Base-by-base conservation (phyloP, 2,797 vertebrate genomes). In the Pachyuromys duprasi region DNA sequence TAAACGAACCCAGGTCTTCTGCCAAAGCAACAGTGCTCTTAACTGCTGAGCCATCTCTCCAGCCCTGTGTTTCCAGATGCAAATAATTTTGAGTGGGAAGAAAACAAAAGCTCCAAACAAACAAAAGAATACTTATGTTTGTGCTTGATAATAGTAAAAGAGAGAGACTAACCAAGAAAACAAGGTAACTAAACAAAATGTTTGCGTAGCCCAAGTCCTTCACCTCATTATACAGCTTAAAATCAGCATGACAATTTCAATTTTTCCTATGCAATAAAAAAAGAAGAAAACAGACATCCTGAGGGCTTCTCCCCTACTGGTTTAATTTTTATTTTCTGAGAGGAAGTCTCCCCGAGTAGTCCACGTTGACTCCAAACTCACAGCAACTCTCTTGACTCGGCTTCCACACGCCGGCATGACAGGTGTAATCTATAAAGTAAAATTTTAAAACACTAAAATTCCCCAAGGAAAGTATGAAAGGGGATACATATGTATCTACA, bases 401-500 rank as follows among this genome's bases (percentile, higher is more conserved):
- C 42, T 81, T 81, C n/a, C 22, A 39, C 39, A 13, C 26, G 7
- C 13, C 15, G 49, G 31, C 26, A 31, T 45, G 45, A 31, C 36
- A 33, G 26, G 8, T 42, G 8, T 65, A 24, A 36, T 22, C 31
- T 3, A 1, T 20, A 57, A 45, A 82, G 92, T 63, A 84, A 76
- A 79, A 1, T 89, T 93, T 39, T 84, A 82, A 57, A 57, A 57
- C 55, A 57, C 55, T 53, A 84, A 88, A 83, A 76, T 65, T 90
- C 62, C 69, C 78, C 81, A 90, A 95, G 78, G 79, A 92, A 96
- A 96, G 7, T 17, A 92, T 81, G 3, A 95, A 92, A 84, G 76
- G 5, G 15, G 1, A 81, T 70, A 14, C 11, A 87, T 11, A 49
- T 49, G 49, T 11, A 49, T 49, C 8, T 45, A 11, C 11, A 49